A percentile compares a stretch with the other conserved stretches of the same genome.
These are phyloP conservation scores for Meriones psammophilus DNA, from an alignment of 2,797 vertebrate genomes.

Conservation along the genomic window DNA sequence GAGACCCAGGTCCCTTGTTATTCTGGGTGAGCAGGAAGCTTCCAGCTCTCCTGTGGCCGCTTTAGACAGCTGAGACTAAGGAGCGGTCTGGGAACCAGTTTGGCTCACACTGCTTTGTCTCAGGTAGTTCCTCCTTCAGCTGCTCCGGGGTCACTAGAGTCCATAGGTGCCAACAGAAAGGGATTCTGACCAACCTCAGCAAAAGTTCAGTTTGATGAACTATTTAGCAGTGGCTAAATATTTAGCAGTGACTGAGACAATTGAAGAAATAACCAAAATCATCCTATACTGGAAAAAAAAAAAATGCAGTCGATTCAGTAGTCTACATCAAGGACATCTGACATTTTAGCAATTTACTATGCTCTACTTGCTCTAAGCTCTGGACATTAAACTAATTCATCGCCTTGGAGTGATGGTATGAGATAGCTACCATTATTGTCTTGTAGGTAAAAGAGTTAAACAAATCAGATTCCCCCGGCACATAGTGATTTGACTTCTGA, in stretches of 20 bases:
- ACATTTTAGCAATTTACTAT: background rate
- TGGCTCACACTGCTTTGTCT: background rate
- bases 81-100: background rate
- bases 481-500: background rate
- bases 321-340: background rate
- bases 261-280: constrained; percentile 19
- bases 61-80: background rate
- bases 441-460: background rate
- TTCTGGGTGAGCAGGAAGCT: background rate
- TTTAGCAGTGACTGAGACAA: constrained; percentile 41
- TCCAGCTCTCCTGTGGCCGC: background rate
- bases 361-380: background rate
- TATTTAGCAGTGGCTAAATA: constrained; percentile 17
- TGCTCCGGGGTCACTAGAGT: background rate
- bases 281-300: background rate
- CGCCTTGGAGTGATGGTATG: background rate
- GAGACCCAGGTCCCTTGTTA: too few species aligned
- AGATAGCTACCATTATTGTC: background rate
- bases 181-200: background rate
- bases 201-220: constrained; percentile 13
- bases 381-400: background rate
- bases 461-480: background rate
- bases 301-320: background rate
- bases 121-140: background rate
- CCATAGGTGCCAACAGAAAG: background rate